Base-by-base conservation (phyloP, 35 echinoderm and acorn worm genomes). In the Antedon bifida region DNA sequence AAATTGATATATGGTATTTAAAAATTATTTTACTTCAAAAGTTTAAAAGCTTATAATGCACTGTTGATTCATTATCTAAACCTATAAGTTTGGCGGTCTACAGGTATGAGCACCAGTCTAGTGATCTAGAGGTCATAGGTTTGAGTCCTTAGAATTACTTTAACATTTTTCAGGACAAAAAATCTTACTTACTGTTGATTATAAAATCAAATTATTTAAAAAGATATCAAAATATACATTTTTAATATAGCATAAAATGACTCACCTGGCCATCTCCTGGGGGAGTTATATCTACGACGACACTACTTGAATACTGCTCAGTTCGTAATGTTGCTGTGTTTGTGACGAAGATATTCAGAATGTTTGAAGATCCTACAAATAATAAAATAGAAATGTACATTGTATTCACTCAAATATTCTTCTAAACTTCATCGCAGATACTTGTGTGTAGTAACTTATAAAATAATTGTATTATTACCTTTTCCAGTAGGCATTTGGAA, bases 211-310 rank as follows among this genome's bases (percentile, higher is more conserved):
- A 81, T 39, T 35, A 28, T 12, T 35, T 39, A 29, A 81, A 81
- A 35, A 16, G 8, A 81, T 82, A 0, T 1, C 36, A 82, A 0
- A 28, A 44, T 7, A 11, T 30, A 77, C 28, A 10, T 77, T 32
- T 28, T 77, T 30, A n/a, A 11, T 28, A 77, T 30, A 11, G 10
- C 8, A 1, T 78, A 31, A 82, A 74, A 35, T 32, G n/a, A 5
- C 74, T 16, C 76, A 88, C 86, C 36, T 75, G 23, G 34, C 86
- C 86, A 23, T n/a, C 56, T 32, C 13, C 30, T 14, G 86, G 86
- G 5, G 86, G 86, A 11, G 79, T 88, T 16, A 64, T 83, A 45
- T 88, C 86, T 17, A 82, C 80, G 33, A 74, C 76, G 30, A 83
- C 29, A 77, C 80, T 82, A 32, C 79, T 75, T 30, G 86, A 82